These are phyloP conservation scores for Tetramorium bicarinatum DNA, from an alignment of 2,888 invertebrate species.

Conservation along the genomic window DNA sequence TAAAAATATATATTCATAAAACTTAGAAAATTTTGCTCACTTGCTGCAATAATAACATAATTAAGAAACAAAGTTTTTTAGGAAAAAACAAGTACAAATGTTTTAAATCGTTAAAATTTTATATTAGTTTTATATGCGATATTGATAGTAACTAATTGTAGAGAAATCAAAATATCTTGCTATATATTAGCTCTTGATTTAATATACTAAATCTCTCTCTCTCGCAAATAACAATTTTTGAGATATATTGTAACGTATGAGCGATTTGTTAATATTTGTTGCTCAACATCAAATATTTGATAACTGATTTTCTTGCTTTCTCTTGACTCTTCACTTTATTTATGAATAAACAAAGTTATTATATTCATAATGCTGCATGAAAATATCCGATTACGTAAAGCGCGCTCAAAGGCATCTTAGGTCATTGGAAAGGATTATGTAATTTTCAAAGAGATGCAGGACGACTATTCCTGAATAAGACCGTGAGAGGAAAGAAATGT, in stretches of 20 bases:
- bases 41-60: too few species aligned
- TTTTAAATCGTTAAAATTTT: too few species aligned
- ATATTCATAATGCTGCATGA: constrained; percentile 59
- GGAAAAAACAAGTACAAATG: too few species aligned
- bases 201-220: too few species aligned
- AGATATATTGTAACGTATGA: too few species aligned
- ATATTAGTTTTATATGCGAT: too few species aligned
- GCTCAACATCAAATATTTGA: neutral
- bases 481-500: constrained; percentile 68
- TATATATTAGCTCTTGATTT: too few species aligned
- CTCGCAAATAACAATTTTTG: too few species aligned
- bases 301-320: neutral
- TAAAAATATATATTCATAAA: neutral
- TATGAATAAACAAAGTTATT: constrained; percentile 55
- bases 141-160: too few species aligned
- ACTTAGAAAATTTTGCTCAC: neutral
- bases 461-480: constrained; percentile 51
- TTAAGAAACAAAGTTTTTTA: too few species aligned
- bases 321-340: neutral
- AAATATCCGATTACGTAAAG: constrained; percentile 64
- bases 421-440: constrained; percentile 69
- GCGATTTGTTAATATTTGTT: neutral
- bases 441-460: neutral
- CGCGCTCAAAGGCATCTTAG: constrained; percentile 71
- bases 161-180: too few species aligned